Base-by-base conservation (phyloP, 2,797 vertebrate genomes). In the Echeneis naucrates region DNA sequence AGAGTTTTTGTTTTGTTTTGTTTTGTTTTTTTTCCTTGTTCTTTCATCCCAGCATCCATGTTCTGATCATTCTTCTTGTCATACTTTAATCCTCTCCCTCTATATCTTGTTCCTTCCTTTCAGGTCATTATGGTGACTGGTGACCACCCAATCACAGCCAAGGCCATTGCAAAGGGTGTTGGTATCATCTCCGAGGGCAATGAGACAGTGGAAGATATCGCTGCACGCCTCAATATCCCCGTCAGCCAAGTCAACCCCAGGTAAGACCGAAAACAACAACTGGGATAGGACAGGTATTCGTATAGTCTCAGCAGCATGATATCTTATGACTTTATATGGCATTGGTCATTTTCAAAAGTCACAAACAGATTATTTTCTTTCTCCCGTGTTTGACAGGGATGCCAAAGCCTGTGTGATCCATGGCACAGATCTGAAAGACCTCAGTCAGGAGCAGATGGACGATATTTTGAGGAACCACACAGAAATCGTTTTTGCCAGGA, bases 391-490 rank as follows among this genome's bases (percentile, higher is more conserved):
- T 32, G 64, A 38, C 69, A 98, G 97, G 78, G 97, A 98, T 1
- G 96, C 97, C 69, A 97, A 97, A 79, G 96, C 97, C 58, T 97
- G 97, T 44, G 97, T 98, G 77, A 96, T 97, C 88, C 96, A 98
- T 0, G 97, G 97, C 16, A 95, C 96, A 0, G 97, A 98, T 77
- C 91, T 98, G 75, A 98, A 97, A 84, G 96, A 98, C 66, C 93
- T 97, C 72, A 56, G 61, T 26, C 85, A 94, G 0, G 96, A 96
- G 0, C 96, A 97, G 79, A 96, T 98, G 24, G 97, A 97, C 0
- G 96, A 97, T 50, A 94, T 98, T 78, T 88, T 98, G 81, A 96
- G 92, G 89, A 97, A 98, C 89, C 97, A 98, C 92, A 97, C 97
- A 0, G 97, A 98, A 90, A 98, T 98, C 0, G 97, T 98, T 72